Conservation (phyloP, 2,113 vertebrate species). For the Notothenia coriiceps region DNA sequence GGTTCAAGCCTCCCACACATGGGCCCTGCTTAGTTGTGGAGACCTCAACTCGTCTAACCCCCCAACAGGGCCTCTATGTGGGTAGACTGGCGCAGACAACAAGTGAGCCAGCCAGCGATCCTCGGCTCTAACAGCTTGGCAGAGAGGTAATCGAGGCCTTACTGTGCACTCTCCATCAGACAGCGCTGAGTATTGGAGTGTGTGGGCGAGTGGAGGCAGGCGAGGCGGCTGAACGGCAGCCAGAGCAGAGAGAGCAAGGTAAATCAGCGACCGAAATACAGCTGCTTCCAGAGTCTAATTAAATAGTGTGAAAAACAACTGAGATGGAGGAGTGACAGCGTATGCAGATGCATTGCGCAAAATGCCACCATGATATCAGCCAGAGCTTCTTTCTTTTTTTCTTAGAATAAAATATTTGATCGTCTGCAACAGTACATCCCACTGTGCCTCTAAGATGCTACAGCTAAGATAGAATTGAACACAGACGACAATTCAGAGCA, state of each 20-base stretch:
- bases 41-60: conserved; percentile 17
- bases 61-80: conserved; percentile 45
- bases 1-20: conserved; percentile 28
- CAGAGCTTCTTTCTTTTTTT: not conserved
- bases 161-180: conserved; percentile 52
- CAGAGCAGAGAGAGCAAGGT: conserved; percentile 45
- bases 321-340: not conserved
- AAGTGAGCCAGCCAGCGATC: conserved; percentile 51
- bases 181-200: conserved; percentile 45
- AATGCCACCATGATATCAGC: conserved; percentile 3
- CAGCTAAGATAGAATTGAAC: not conserved
- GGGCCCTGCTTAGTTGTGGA: conserved; percentile 26
- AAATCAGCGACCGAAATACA: conserved; percentile 55
- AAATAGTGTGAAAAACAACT: conserved; percentile 7
- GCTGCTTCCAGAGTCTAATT: conserved; percentile 25
- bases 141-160: conserved; percentile 59
- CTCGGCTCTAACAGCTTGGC: conserved; percentile 57
- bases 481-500: not conserved
- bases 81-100: conserved; percentile 47
- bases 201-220: conserved; percentile 55
- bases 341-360: not conserved
- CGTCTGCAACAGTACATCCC: not conserved
- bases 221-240: conserved; percentile 37
- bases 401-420: not conserved
- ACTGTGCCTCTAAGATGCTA: not conserved